These are phyloP conservation scores for Hirundichthys speculiger DNA, from an alignment of 2,113 vertebrate species.

Conservation along the genomic window DNA sequence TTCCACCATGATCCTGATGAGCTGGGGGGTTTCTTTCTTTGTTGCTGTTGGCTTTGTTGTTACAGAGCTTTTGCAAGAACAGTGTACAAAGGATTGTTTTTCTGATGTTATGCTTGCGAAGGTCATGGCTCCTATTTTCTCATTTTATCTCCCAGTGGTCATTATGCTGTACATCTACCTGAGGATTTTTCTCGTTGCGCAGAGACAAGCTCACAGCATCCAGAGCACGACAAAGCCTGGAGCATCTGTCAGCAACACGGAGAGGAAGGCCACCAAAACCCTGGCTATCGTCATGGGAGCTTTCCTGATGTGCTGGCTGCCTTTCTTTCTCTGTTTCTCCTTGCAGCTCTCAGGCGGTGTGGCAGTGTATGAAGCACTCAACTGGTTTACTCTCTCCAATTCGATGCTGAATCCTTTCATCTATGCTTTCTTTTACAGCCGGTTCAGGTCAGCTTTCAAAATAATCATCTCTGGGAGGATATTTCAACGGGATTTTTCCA, in stretches of 20 bases:
- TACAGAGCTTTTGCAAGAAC: slow-evolving; percentile 26
- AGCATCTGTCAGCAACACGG: slow-evolving; percentile 11
- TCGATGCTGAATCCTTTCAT: slow-evolving; percentile 32
- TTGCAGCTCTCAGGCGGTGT: slow-evolving; percentile 10
- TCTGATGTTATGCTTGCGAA: slow-evolving; percentile 27
- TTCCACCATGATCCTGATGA: slow-evolving; percentile 78
- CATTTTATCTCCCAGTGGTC: slow-evolving; percentile 46
- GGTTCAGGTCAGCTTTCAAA: slow-evolving; percentile 25
- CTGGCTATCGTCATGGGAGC: slow-evolving; percentile 45
- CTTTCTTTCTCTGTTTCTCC: slow-evolving; percentile 31
- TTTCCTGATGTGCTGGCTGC: slow-evolving; percentile 34
- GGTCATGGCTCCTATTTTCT: slow-evolving; percentile 29
- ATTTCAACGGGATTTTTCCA: neutral
- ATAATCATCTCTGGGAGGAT: slow-evolving; percentile 20
- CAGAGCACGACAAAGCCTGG: slow-evolving; percentile 12
- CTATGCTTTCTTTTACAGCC: slow-evolving; percentile 32
- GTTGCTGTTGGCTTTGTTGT: slow-evolving; percentile 77
- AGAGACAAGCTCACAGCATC: slow-evolving; percentile 34
- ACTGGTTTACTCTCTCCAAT: slow-evolving; percentile 21
- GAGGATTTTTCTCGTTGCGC: slow-evolving; percentile 45
- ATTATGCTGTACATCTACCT: slow-evolving; percentile 47
- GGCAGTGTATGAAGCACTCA: slow-evolving; percentile 15
- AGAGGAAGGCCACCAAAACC: slow-evolving; percentile 51
- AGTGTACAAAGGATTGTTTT: slow-evolving; percentile 15
- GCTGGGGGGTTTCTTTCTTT: slow-evolving; percentile 81